Base-by-base conservation (phyloP, 2,113 vertebrate species). In the Cebidichthys violaceus region DNA sequence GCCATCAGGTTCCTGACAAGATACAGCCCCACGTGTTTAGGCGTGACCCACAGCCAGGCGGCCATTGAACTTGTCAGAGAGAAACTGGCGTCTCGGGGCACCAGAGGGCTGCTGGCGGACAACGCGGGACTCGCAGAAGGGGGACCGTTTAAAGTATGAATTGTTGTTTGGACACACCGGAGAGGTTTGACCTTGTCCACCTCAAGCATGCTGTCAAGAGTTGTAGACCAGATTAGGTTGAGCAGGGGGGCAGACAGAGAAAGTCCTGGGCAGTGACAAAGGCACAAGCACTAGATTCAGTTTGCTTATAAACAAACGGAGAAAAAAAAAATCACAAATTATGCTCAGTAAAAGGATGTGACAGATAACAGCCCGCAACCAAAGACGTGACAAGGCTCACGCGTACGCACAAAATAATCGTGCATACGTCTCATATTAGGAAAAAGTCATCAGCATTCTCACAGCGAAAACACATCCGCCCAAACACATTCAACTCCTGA, bases 131-230 rank as follows among this genome's bases (percentile, higher is more conserved):
- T 81, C 31, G 5, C 80, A 68, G 72, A 71, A 29, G 11, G 55
- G 85, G 84, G 66, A 69, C 41, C 29, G 43, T 90, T 89, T 90
- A 84, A 86, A 90, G 81, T 84, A 89, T 86, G 85, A 90, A 88
- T 83, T 84, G 84, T 88, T 84, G 81, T 93, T 88, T 83, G 55
- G 86, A 90, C 84, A 82, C 85, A 79, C 80, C 76, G 85, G 73
- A 86, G 91, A 86, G 77, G 65, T 87, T 77, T 89, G 90, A 94
- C 93, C 93, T 93, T 90, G 89, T 89, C 78, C 82, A 90, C 87
- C 82, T 79, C 74, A 4, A 90, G 83, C 83, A 70, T 67, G 71
- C 86, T 90, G 88, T 91, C 89, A 89, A 78, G 82, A 84, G 74
- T 78, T 82, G 77, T 85, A 64, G 64, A 82, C 67, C 81, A 85